These are phyloP conservation scores for Oreortyx pictus DNA, from an alignment of 2,797 vertebrate species.

Conservation along the genomic window DNA sequence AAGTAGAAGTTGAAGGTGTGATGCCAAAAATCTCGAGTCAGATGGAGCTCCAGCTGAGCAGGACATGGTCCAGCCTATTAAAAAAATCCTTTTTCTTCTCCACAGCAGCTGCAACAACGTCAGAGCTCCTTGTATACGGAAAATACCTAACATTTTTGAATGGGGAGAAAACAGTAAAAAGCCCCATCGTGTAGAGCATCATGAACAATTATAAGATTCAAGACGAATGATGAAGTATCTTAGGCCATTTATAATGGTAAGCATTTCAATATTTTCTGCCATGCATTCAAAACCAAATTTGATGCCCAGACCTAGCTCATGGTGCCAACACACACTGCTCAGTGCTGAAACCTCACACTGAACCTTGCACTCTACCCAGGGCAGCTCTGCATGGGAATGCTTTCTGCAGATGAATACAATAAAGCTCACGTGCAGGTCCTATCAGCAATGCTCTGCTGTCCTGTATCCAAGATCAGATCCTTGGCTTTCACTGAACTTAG, in stretches of 20 bases:
- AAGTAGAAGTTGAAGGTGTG: background rate
- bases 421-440: background rate
- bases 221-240: background rate
- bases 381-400: background rate
- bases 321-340: background rate
- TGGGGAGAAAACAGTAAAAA: background rate
- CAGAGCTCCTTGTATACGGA: background rate
- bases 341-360: background rate
- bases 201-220: background rate
- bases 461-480: background rate
- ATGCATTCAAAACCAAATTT: background rate
- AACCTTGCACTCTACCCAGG: background rate
- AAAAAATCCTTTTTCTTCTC: background rate
- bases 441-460: background rate
- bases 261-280: background rate
- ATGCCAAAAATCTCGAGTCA: background rate
- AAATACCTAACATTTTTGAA: background rate
- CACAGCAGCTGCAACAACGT: background rate
- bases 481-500: background rate
- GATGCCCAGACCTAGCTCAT: background rate
- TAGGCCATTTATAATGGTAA: background rate
- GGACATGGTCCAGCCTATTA: background rate
- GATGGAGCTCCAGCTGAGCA: background rate
- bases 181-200: accelerated
- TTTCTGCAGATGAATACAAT: background rate